phyloP scores from a whole-genome alignment of 2,888 invertebrate species.

The Agrenia bidenticulata region DNA sequence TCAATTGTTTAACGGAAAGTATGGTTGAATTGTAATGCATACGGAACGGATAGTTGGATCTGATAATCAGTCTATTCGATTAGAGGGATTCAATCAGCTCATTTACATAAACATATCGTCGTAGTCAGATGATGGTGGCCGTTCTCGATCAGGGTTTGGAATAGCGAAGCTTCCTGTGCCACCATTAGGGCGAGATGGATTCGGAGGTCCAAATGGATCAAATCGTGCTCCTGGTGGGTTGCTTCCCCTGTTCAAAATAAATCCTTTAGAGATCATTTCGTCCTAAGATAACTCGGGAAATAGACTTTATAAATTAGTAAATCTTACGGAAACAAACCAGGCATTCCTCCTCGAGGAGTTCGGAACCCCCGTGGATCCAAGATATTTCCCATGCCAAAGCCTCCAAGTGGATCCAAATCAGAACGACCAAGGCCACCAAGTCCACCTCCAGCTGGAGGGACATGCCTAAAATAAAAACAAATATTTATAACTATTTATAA shows the following conservation, averaged over 20 bases:
- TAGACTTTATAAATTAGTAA: too few relatives aligned
- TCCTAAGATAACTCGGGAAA: too few relatives aligned
- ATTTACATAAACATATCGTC: conserved; percentile 50
- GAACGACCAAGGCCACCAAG: conserved; percentile 42
- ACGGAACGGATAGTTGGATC: too few relatives aligned
- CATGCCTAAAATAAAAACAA: conserved; percentile 15
- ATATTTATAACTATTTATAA: background rate
- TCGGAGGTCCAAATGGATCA: conserved; percentile 47
- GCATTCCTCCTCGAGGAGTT: conserved; percentile 22
- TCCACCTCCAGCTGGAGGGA: conserved; percentile 21
- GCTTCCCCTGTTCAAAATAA: background rate
- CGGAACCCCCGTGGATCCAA: conserved; percentile 47
- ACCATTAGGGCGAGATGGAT: conserved; percentile 24
- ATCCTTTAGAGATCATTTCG: too few relatives aligned
- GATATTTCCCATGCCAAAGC: conserved; percentile 43
- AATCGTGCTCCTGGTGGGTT: conserved; percentile 44
- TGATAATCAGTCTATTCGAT: too few relatives aligned
- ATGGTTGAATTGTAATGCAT: too few relatives aligned
- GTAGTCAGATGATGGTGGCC: conserved; percentile 43
- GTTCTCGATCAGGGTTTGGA: conserved; percentile 47
- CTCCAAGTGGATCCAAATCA: conserved; percentile 47
- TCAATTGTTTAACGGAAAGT: too few relatives aligned
- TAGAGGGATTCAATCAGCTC: too few relatives aligned
- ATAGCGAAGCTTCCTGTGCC: conserved; percentile 27
- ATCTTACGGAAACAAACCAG: conserved; percentile 36